Evolutionary conservation across 1,140 invertebrate species (phyloP), one percentile per base, ranked within the genome.

Genomic region (Caenorhabditis tropicalis): DNA sequence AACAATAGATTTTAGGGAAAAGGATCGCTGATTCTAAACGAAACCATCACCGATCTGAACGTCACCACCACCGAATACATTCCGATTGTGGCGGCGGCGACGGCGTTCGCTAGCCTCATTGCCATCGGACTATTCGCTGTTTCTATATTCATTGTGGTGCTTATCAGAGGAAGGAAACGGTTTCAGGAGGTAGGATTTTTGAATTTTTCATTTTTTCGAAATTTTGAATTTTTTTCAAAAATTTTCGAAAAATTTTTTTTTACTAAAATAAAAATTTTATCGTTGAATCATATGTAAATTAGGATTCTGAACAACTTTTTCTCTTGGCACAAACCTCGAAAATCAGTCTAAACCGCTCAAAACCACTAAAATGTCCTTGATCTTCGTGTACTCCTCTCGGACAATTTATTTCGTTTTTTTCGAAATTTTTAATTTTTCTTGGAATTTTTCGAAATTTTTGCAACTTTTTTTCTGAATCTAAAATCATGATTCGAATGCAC

Each of bases 1-100:
- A 33, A 36, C 5, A n/a, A 19, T 56, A n/a, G n/a, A n/a, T 70
- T 70, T n/a, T 21, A 82, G 82, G 82, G 82, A 27, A 60, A 82
- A 46, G 56, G 56, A 7, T 4, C 56, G 0, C 58, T 82, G 9
- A 56, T 82, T 16, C 36, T 82, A 10, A 82, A 82, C 21, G 82
- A 82, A 21, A 65, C 82, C 9, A 70, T 82, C 58, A 51, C 27
- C 15, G 60, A 48, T 51, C 27, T 82, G 1, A 82, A 82, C n/a
- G 60, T 82, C 27, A 53, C 82, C 6, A 51, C 82, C 7, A 60
- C 33, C 12, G 82, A 70, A 51, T 82, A 82, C 33, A 46, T 82
- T 7, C 82, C 82, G 19, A 60, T 82, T n/a, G 58, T 70, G 27
- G 82, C 82, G 12, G 82, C 82, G 19, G 82, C 36, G 2, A 82